Evolutionary conservation across 1,140 invertebrate species (phyloP).

Genomic region (Parapsyche elsis): DNA sequence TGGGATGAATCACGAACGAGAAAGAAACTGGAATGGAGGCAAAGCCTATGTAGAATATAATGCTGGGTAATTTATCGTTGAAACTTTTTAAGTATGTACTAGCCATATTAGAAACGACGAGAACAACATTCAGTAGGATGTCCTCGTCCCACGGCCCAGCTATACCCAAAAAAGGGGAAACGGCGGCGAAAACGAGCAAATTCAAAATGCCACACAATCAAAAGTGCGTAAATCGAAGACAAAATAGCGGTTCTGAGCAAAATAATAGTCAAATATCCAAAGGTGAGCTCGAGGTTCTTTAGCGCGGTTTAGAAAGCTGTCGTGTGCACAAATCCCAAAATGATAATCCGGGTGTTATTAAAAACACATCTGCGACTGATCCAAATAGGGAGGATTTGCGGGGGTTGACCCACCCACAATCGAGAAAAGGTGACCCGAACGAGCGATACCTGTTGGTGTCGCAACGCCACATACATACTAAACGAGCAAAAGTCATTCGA

Average conservation of each 20-base stretch:
- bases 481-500: not conserved
- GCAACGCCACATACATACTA: not conserved
- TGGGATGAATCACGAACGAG: slow-evolving; percentile 25
- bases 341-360: not conserved
- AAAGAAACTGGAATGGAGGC: not conserved
- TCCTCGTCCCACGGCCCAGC: slow-evolving; percentile 32
- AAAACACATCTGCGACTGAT: not conserved
- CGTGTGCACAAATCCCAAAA: not conserved
- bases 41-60: not conserved
- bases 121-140: slow-evolving; percentile 29
- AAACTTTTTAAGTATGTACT: slow-evolving; percentile 3
- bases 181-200: not conserved
- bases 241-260: no score
- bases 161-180: slow-evolving; percentile 36
- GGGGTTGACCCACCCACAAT: slow-evolving; percentile 13
- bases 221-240: not conserved
- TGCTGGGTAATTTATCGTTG: slow-evolving; percentile 33
- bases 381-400: slow-evolving; percentile 14
- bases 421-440: not conserved
- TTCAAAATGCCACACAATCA: not conserved
- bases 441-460: not conserved
- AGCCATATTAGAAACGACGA: slow-evolving; percentile 31
- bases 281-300: not conserved
- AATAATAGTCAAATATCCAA: not conserved
- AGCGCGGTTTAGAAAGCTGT: not conserved